These are phyloP conservation scores for Prochilodus magdalenae DNA, from an alignment of 2,113 vertebrate genomes.

Conservation along the genomic window DNA sequence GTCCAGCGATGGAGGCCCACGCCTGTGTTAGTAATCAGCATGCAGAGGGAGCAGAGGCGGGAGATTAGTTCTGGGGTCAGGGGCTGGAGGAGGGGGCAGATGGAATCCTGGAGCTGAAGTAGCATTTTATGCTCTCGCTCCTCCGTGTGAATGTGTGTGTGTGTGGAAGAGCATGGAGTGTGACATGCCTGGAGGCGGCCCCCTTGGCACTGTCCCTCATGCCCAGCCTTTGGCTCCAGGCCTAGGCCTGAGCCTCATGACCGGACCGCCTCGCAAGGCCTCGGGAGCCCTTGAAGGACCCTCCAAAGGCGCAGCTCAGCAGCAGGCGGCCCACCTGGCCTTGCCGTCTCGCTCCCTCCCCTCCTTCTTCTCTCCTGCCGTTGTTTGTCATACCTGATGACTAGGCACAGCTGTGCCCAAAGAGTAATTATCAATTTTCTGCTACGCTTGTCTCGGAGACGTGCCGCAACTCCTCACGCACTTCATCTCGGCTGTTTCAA, in stretches of 20 bases:
- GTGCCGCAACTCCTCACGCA: constrained; percentile 30
- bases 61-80: background rate
- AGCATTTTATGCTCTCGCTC: background rate
- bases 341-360: background rate
- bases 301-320: background rate
- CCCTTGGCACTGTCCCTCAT: background rate
- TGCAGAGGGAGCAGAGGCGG: constrained; percentile 1
- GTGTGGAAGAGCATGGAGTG: background rate
- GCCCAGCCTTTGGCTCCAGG: background rate
- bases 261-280: background rate
- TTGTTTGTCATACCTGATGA: constrained; percentile 50
- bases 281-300: background rate
- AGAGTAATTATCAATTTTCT: constrained; percentile 56
- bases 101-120: constrained; percentile 2
- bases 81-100: constrained; percentile 6
- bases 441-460: constrained; percentile 51
- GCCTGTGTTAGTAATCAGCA: constrained; percentile 9
- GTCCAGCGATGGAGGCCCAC: background rate
- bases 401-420: constrained; percentile 43
- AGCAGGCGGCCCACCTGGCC: background rate
- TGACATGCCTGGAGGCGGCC: background rate
- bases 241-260: background rate
- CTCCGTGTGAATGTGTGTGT: background rate
- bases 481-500: constrained; percentile 16
- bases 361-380: background rate